Evolutionary conservation across 2,797 vertebrate species (phyloP), one percentile per base, ranked within the genome.

Genomic region (Cryptoprocta ferox): DNA sequence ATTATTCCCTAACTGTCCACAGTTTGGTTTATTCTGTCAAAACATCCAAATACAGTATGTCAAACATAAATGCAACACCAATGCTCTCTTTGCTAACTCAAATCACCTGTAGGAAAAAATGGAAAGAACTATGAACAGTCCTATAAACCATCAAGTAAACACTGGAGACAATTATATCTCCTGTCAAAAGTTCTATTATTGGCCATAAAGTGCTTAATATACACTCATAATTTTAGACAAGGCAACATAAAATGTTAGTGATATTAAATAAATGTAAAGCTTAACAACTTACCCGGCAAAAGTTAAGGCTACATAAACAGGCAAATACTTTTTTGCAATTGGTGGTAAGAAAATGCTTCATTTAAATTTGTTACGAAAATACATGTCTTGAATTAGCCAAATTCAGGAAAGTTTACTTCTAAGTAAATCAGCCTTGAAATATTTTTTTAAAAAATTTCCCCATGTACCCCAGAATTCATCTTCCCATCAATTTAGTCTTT

Each of bases 281-380:
- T 88, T 82, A 65, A 86, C 73, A 96, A 66, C 80, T 87, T 56
- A 63, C 63, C 75, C 48, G 53, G 56, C 16, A 91, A 82, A 97
- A 91, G 39, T 39, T 7, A 85, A 92, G 48, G 24, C n/a, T 66
- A 83, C 68, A 48, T 18, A 87, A 65, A 85, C 2, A 65, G 5
- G 26, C 45, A 79, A 91, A 80, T 48, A 26, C 26, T 37, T 76
- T 84, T 79, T 80, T 37, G 50, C 6, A 80, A 70, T 0, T 79
- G 39, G 7, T 45, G 48, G 14, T 35, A 85, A 65, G 26, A 83
- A 91, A 89, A 92, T 26, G 37, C 28, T 73, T 82, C 63, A 48
- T 73, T 93, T 90, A 50, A 66, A 87, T 42, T 88, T 83, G 18
- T 81, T 92, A 89, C 4, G 37, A 32, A 92, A 88, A 76, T 59